phyloP scores from a whole-genome alignment of 2,113 vertebrate genomes.

The Pampusana beccarii region DNA sequence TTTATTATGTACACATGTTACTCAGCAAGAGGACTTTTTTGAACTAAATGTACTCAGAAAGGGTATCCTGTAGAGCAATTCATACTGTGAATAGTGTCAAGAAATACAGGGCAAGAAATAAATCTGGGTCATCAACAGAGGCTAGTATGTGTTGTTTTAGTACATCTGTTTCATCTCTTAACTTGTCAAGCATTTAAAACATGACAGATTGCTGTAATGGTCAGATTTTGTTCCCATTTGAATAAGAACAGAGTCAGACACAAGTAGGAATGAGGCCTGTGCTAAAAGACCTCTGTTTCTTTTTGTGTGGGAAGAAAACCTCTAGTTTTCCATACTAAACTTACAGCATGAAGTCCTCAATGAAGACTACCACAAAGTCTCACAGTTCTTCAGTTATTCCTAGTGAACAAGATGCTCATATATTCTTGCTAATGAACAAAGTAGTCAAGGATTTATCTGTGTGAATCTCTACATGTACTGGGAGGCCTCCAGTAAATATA shows the following conservation, averaged over 20 bases:
- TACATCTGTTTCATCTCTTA: background rate
- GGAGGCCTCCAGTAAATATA: background rate
- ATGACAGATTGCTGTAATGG: background rate
- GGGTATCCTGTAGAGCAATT: background rate
- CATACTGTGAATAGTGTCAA: background rate
- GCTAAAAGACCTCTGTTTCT: background rate
- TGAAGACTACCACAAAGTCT: background rate
- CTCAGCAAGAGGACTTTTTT: background rate
- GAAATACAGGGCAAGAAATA: slow-evolving; percentile 27
- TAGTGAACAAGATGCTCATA: background rate
- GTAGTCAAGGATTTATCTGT: background rate
- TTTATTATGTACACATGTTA: slow-evolving; percentile 29
- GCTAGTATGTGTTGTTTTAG: background rate
- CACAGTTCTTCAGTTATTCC: background rate
- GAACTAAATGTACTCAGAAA: background rate
- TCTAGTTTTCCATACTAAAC: background rate
- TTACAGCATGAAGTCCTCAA: background rate
- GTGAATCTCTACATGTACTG: background rate
- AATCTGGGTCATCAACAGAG: slow-evolving; percentile 9
- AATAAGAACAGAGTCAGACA: background rate
- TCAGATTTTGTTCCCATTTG: background rate
- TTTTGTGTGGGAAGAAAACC: background rate
- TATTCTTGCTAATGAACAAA: background rate
- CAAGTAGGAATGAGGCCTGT: background rate
- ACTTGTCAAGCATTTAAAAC: background rate